Evolutionary conservation across 2,113 vertebrate genomes (phyloP).

Genomic region (Himantopus leucocephalus): DNA sequence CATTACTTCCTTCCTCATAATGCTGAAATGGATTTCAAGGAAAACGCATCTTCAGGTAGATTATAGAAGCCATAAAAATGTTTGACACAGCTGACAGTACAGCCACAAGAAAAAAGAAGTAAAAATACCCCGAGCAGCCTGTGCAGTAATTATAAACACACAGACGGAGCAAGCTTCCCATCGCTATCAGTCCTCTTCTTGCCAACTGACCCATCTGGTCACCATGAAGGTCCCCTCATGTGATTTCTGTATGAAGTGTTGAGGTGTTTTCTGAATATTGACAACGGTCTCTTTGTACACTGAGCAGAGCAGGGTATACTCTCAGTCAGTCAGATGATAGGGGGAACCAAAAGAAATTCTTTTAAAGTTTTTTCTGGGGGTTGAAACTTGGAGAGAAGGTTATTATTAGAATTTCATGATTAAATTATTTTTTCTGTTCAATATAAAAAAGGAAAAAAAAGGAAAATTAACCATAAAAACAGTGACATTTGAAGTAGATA

Average conservation of each 20-base stretch:
- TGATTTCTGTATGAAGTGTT: slow-evolving; percentile 9
- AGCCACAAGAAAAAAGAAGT: not conserved
- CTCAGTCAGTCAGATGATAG: not conserved
- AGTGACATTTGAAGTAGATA: not conserved
- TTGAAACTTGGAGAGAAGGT: not conserved
- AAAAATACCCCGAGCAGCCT: not conserved
- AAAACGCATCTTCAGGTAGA: not conserved
- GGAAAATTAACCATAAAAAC: not conserved
- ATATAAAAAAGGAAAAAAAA: not conserved
- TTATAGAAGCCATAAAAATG: not conserved
- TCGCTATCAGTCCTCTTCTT: not conserved
- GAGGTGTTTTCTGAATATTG: not conserved
- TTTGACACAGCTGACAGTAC: not conserved
- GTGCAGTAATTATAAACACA: not conserved
- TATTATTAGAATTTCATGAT: not conserved
- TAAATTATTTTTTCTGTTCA: not conserved
- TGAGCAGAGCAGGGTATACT: not conserved
- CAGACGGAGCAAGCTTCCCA: not conserved
- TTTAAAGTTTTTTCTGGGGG: not conserved
- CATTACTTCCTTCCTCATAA: not conserved
- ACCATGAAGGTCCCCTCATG: not conserved
- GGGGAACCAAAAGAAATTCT: not conserved
- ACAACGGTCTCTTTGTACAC: not conserved
- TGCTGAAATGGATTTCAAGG: not conserved
- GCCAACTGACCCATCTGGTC: not conserved